These are phyloP conservation scores for Rhingia campestris DNA, from an alignment of 2,888 invertebrate genomes.

Conservation along the genomic window DNA sequence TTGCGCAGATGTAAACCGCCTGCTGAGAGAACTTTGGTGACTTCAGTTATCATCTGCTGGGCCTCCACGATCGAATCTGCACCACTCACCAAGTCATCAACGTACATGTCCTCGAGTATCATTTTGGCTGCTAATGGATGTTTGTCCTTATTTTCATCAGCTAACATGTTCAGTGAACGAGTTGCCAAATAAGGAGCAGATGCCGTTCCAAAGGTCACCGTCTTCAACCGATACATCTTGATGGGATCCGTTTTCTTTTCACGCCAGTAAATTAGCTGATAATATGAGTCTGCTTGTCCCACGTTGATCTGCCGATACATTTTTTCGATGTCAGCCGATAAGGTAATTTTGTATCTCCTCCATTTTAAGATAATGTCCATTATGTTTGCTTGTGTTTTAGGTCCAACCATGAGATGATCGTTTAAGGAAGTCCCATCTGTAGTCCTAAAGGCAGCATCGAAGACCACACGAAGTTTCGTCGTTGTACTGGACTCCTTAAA, in stretches of 20 bases:
- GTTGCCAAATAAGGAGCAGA: conserved; percentile 12
- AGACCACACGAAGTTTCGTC: conserved; percentile 13
- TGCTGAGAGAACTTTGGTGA: neutral
- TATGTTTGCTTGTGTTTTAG: conserved; percentile 7
- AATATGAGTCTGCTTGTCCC: neutral
- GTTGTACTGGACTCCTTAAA: conserved; percentile 38
- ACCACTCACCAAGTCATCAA: conserved; percentile 23
- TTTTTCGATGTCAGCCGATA: conserved; percentile 14
- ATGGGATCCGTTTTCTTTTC: neutral
- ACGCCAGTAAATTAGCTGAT: conserved; percentile 13
- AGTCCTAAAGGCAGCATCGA: conserved; percentile 32
- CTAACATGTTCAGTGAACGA: neutral
- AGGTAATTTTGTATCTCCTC: conserved; percentile 19
- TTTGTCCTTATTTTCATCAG: neutral
- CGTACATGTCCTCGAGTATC: conserved; percentile 10
- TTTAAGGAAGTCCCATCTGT: conserved; percentile 21
- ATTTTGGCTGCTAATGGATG: conserved; percentile 16
- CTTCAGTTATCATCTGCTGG: neutral
- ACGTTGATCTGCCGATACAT: conserved; percentile 21
- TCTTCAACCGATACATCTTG: conserved; percentile 14
- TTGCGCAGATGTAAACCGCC: conserved; percentile 20
- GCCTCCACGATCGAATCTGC: conserved; percentile 10
- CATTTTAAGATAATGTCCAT: conserved; percentile 8
- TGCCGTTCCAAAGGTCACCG: conserved; percentile 10
- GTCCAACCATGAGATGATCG: conserved; percentile 13